Conservation (phyloP, 2,888 invertebrate species). For the Drosophila monieri region DNA sequence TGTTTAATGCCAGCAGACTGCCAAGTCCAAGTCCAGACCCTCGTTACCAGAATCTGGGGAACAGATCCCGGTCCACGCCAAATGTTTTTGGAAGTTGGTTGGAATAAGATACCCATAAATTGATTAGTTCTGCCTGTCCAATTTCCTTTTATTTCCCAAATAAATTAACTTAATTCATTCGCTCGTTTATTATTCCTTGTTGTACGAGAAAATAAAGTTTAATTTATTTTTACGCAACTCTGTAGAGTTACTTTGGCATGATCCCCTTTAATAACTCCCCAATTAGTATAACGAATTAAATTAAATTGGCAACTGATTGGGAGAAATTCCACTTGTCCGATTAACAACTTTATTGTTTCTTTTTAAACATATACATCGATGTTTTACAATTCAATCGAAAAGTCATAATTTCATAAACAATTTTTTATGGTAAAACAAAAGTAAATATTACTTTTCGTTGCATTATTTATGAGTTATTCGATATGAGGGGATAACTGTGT, state of each 20-base stretch:
- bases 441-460: no score
- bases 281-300: constrained; percentile 8
- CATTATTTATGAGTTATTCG: constrained; percentile 44
- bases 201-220: constrained; percentile 1
- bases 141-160: constrained; percentile 20
- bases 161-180: constrained; percentile 36
- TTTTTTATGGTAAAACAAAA: constrained; percentile 13
- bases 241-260: not conserved
- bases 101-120: constrained; percentile 39
- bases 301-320: constrained; percentile 14
- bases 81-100: constrained; percentile 22
- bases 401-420: constrained; percentile 11
- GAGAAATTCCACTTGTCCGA: constrained; percentile 25
- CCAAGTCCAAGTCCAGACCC: constrained; percentile 16
- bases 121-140: constrained; percentile 28
- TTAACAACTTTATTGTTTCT: constrained; percentile 19
- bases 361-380: not conserved
- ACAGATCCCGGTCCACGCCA: constrained; percentile 19
- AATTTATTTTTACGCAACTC: constrained; percentile 7
- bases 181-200: constrained; percentile 18
- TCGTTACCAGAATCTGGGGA: constrained; percentile 23
- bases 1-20: constrained; percentile 65
- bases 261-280: no score
- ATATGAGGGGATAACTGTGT: constrained; percentile 33
- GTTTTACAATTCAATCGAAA: constrained; percentile 5